Conservation (phyloP, 1,140 invertebrate species). For the Anastrepha ludens region DNA sequence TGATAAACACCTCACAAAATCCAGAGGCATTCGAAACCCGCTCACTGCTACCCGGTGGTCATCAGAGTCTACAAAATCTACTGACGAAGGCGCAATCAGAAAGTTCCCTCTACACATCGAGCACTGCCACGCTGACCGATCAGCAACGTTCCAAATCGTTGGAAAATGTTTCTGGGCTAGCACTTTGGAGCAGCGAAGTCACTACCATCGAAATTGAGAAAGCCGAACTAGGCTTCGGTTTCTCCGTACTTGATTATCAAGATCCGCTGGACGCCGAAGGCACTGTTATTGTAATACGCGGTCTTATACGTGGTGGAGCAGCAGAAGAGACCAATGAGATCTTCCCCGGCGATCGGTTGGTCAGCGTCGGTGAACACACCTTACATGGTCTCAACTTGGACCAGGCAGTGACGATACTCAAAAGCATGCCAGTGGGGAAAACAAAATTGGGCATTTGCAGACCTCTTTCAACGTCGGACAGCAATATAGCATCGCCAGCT, state of each 20-base stretch:
- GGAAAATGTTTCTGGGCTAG: slow-evolving; percentile 91
- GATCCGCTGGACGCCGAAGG: slow-evolving; percentile 91
- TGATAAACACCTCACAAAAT: slow-evolving; percentile 86
- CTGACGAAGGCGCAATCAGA: slow-evolving; percentile 92
- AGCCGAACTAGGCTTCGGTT: slow-evolving; percentile 93
- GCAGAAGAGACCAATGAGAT: slow-evolving; percentile 91
- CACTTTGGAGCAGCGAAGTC: slow-evolving; percentile 93
- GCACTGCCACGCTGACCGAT: slow-evolving; percentile 80
- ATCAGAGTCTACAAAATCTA: slow-evolving; percentile 80
- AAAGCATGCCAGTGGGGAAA: slow-evolving; percentile 87
- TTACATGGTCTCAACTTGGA: slow-evolving; percentile 92
- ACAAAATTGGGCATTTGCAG: slow-evolving; percentile 91
- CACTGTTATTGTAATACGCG: slow-evolving; percentile 95
- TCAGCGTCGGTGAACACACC: slow-evolving; percentile 90
- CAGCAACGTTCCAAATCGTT: slow-evolving; percentile 85
- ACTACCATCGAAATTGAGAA: slow-evolving; percentile 91
- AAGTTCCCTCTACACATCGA: slow-evolving; percentile 86
- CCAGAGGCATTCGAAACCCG: slow-evolving; percentile 85
- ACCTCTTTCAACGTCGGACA: slow-evolving; percentile 79
- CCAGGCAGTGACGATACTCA: slow-evolving; percentile 91
- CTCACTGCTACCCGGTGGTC: slow-evolving; percentile 85
- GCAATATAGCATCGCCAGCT: slow-evolving; percentile 75
- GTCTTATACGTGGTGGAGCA: slow-evolving; percentile 93
- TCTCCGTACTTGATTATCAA: slow-evolving; percentile 96
- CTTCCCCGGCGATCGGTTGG: slow-evolving; percentile 92